These are phyloP conservation scores for Pteronura brasiliensis DNA, from an alignment of 2,113 vertebrate genomes.

Conservation along the genomic window DNA sequence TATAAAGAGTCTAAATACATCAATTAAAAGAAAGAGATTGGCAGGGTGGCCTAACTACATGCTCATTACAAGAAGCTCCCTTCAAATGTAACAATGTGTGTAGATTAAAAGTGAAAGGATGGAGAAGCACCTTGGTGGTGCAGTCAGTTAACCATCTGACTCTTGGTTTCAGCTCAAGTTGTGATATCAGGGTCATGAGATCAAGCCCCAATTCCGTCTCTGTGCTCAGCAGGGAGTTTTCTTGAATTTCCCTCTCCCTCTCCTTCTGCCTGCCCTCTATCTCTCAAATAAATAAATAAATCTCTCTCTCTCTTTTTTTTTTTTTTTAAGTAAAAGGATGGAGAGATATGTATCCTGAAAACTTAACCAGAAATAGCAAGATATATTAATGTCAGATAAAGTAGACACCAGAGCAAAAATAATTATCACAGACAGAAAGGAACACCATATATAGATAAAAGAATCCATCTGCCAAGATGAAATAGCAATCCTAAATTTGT, in stretches of 20 bases:
- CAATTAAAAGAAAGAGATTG: conserved; percentile 2
- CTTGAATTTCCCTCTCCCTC: neutral
- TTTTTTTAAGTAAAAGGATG: neutral
- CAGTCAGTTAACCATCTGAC: neutral
- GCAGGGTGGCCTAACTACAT: neutral
- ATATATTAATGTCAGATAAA: neutral
- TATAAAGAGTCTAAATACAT: neutral
- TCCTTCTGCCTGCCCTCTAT: neutral
- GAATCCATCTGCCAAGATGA: neutral
- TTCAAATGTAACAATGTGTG: neutral
- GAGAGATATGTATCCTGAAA: neutral
- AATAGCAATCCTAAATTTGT: neutral
- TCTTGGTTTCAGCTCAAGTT: neutral
- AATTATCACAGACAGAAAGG: conserved; percentile 13
- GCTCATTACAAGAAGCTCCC: neutral
- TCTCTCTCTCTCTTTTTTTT: neutral
- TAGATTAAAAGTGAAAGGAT: neutral
- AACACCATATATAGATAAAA: neutral
- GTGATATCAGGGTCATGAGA: neutral
- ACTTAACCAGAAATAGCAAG: neutral
- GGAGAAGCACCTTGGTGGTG: neutral
- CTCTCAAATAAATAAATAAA: neutral
- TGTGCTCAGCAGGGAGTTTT: neutral
- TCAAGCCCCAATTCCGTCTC: neutral
- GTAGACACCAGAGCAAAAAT: neutral